Evolutionary conservation across 2,888 invertebrate species (phyloP).

Genomic region (Pterobdella sp.): DNA sequence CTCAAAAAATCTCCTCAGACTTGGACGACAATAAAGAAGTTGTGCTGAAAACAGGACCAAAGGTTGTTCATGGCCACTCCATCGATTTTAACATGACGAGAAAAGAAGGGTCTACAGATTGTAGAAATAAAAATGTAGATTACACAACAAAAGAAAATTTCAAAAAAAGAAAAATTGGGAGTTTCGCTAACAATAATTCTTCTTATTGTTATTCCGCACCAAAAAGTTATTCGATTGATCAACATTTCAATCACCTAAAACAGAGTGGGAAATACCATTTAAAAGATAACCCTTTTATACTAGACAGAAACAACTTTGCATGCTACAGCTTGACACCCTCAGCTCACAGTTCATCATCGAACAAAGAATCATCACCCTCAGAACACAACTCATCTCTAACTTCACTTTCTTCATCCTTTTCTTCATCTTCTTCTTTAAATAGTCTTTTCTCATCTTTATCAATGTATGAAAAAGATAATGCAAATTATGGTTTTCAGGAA

Average conservation of each 20-base stretch:
- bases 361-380: constrained; percentile 5
- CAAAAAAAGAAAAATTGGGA: not conserved
- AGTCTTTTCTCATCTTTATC: not conserved
- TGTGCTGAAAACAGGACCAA: no score
- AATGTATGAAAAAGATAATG: not conserved
- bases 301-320: not conserved
- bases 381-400: constrained; percentile 3
- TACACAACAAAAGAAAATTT: not conserved
- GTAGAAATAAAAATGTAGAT: not conserved
- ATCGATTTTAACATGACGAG: not conserved
- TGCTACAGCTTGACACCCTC: not conserved
- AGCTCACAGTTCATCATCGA: not conserved
- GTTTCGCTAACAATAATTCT: not conserved
- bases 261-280: not conserved
- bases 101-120: not conserved
- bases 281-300: not conserved
- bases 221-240: not conserved
- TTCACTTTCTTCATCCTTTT: not conserved
- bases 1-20: not conserved
- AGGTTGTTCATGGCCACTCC: not conserved
- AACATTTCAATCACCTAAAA: not conserved
- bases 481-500: not conserved
- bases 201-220: not conserved
- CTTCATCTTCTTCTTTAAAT: not conserved
- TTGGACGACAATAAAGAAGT: not conserved